Evolutionary conservation across 2,888 invertebrate species (phyloP).

Genomic region (Dryadula phaetusa): DNA sequence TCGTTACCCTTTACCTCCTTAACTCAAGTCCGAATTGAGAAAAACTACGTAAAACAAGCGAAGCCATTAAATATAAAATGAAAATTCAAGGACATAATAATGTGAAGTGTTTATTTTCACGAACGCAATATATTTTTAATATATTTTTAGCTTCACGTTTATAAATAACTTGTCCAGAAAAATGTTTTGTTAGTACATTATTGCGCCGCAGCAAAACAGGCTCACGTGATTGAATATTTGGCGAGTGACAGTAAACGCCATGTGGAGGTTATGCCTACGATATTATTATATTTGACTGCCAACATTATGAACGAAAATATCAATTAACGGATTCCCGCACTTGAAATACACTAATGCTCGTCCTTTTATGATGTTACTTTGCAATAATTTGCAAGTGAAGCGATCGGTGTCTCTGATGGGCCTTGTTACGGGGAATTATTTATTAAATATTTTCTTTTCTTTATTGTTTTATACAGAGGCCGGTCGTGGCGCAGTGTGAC

Average conservation of each 20-base stretch:
- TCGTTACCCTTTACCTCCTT: background rate
- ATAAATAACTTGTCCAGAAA: conserved; percentile 23
- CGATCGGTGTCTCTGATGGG: too few relatives aligned
- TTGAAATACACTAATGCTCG: background rate
- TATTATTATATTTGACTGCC: background rate
- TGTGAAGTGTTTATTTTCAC: background rate
- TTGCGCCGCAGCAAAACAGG: conserved; percentile 4
- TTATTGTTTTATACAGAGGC: too few relatives aligned
- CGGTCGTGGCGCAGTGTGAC: too few relatives aligned
- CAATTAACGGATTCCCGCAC: background rate
- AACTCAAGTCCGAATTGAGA: too few relatives aligned
- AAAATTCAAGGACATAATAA: background rate
- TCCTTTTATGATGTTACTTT: too few relatives aligned
- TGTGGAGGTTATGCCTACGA: background rate
- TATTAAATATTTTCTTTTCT: too few relatives aligned
- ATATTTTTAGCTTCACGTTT: conserved; percentile 1
- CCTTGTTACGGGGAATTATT: too few relatives aligned
- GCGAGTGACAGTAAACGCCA: conserved; percentile 15
- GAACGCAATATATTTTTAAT: background rate
- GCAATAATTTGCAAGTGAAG: too few relatives aligned
- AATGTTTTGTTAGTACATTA: conserved; percentile 1
- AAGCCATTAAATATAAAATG: background rate
- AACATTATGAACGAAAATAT: background rate
- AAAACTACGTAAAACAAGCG: too few relatives aligned
- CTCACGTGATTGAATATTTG: conserved; percentile 22